Percentiles rank a stretch among this genome's conserved stretches.
phyloP scores from a whole-genome alignment of 2,797 vertebrate species.

The Silurus lanzhouensis region DNA sequence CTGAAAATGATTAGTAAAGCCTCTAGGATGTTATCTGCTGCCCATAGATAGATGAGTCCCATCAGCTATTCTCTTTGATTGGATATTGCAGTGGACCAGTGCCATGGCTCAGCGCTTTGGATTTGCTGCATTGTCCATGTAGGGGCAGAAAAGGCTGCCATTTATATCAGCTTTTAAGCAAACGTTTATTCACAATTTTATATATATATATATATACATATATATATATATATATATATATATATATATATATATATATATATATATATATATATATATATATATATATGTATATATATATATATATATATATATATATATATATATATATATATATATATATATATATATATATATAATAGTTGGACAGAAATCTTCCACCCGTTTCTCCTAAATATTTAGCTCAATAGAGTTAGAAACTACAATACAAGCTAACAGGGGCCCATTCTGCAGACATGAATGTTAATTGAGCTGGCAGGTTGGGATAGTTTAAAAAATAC shows the following conservation, averaged over 20 bases:
- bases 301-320: neutral
- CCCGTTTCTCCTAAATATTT: neutral
- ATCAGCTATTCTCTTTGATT: constrained; percentile 20
- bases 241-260: neutral
- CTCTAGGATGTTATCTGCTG: constrained; percentile 16
- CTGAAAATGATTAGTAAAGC: constrained; percentile 10
- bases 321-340: constrained; percentile 1
- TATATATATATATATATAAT: neutral
- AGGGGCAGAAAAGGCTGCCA: neutral
- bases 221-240: neutral
- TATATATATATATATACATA: neutral
- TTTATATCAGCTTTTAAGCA: neutral
- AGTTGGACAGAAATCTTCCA: neutral
- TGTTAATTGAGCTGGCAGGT: neutral
- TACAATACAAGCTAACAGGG: neutral
- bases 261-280: no score
- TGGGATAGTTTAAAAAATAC: neutral
- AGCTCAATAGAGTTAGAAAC: neutral
- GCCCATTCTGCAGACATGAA: neutral
- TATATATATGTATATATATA: no score
- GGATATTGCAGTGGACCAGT: constrained; percentile 18
- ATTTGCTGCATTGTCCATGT: neutral
- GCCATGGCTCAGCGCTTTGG: neutral
- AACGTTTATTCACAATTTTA: neutral
- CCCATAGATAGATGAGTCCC: constrained; percentile 8